Evolutionary conservation across 2,888 invertebrate species (phyloP), one percentile per base, ranked within the genome.

Genomic region (Drosophila greeni): DNA sequence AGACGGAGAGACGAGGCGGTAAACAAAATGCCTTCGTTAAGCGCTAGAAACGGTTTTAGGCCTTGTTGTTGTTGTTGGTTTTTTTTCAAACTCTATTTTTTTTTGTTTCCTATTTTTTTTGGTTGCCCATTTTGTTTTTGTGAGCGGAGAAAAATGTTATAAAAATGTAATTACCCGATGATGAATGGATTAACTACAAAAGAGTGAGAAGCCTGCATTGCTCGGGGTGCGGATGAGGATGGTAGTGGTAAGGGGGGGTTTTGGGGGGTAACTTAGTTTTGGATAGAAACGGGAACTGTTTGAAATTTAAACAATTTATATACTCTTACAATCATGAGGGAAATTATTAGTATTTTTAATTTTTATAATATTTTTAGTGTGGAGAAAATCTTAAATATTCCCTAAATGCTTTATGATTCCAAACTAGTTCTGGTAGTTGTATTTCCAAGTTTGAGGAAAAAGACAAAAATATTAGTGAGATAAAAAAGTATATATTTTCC

Each of bases 131-230:
- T 82, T 81, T 75, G 67, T 53, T 81, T 76, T 76, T 76, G 83
- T 82, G 73, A 80, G 76, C 76, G 72, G 66, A 58, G 70, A 82
- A 81, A 83, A 81, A 81, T 81, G 82, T 81, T 84, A 82, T 82
- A 84, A 84, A 82, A 84, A 75, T 82, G 82, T 82, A 82, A 82
- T 82, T 82, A 80, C 84, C 80, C 76, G 80, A 84, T 82, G 84
- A 84, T 82, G 82, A 82, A 82, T 82, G 82, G 84, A 84, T 82
- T 84, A 82, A 78, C 82, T 75, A 79, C 83, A 81, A 76, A 79
- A 82, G 74, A 75, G 75, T 74, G 75, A 60, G 42, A 75, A 78
- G 78, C 73, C 67, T 79, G 69, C 76, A 70, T 80, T 69, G 80
- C 82, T 72, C 39, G 70, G 74, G 80, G 79, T 79, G 70, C 68